Evolutionary conservation across 2,888 invertebrate genomes (phyloP), one percentile per base, ranked within the genome.

Genomic region (Nudaria mundana): DNA sequence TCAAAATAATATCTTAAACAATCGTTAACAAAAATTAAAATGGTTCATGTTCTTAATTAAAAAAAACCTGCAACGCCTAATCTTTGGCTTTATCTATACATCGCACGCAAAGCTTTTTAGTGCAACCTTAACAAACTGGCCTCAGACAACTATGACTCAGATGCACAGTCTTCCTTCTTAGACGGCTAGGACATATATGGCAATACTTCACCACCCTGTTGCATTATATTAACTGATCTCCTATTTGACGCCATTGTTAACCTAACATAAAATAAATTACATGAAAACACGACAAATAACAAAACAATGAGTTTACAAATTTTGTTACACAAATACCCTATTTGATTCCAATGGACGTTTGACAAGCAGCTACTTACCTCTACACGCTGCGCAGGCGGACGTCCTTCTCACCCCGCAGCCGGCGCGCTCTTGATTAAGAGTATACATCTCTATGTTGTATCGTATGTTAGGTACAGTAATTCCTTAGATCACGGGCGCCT

Each of bases 131-230:
- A 18, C 15, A 11, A 10, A 29, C 6, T 29, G 29, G 29, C 18
- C 18, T 18, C 18, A 18, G 11, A 32, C 36, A 36, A 22, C 16
- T 20, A 29, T 28, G 28, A 20, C 29, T 29, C 16, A 36, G 12
- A 18, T 18, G 18, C 18, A 18, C 18, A 18, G 18, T 18, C 18
- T 18, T 18, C 18, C 18, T 18, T 18, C 18, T 5, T 18, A 18
- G 18, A 24, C 32, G 31, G 18, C 18, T 18, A 18, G 18, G 18
- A 18, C 18, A 18, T 18, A 18, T 23, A 32, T 38, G 25, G 25
- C 32, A 38, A 26, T 28, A 38, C 32, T 32, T 18, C 18, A 18
- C 18, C 18, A 18, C 18, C 18, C 18, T 18, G 18, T 18, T 18
- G 18, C 18, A 18, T 18, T 18, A 18, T 18, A 18, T 18, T 18